phyloP scores from a whole-genome alignment of 2,113 vertebrate genomes.

The Paedocypris sp. region DNA sequence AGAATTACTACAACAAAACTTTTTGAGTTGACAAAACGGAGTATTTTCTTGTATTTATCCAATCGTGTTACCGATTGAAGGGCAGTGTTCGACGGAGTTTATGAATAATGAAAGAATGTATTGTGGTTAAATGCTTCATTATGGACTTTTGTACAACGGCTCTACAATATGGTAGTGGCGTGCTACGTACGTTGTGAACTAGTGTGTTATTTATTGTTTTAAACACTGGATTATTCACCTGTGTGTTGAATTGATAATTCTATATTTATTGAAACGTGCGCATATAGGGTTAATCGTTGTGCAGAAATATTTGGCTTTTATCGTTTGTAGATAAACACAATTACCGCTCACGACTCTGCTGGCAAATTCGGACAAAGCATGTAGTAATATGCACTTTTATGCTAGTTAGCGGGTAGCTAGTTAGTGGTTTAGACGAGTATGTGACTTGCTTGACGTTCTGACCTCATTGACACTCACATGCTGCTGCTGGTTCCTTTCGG shows the following conservation, averaged over 20 bases:
- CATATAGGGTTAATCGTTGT: conserved; percentile 21
- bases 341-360: conserved; percentile 1
- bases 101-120: conserved; percentile 7
- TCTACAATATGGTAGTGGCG: background rate
- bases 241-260: conserved; percentile 10
- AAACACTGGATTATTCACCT: conserved; percentile 19
- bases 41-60: too few species aligned
- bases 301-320: conserved; percentile 9
- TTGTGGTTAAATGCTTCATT: background rate
- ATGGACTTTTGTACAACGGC: background rate
- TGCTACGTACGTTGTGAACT: conserved; percentile 19
- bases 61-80: too few species aligned
- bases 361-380: conserved; percentile 27
- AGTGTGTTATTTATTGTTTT: conserved; percentile 31
- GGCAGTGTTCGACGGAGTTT: background rate
- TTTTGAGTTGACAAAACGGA: too few species aligned
- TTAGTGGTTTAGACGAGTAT: conserved; percentile 4
- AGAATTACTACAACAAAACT: too few species aligned
- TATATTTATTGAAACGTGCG: conserved; percentile 38
- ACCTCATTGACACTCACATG: conserved; percentile 16
- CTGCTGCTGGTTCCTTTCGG: conserved; percentile 2
- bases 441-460: conserved; percentile 15
- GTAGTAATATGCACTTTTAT: conserved; percentile 30
- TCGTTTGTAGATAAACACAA: conserved; percentile 3
- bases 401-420: conserved; percentile 22